Conservation (phyloP, 2,797 vertebrate species). For the Staurois parvus region DNA sequence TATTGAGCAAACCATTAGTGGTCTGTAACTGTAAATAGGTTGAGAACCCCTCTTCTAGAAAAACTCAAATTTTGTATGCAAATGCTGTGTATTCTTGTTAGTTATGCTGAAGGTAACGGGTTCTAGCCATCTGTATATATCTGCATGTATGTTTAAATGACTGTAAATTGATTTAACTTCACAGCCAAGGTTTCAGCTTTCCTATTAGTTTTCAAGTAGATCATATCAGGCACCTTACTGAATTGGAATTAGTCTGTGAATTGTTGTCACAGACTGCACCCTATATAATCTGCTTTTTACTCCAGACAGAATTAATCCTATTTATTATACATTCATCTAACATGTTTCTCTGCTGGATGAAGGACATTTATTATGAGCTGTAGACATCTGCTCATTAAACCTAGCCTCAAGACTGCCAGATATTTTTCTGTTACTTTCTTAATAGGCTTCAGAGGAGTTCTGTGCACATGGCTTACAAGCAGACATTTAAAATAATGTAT, state of each 20-base stretch:
- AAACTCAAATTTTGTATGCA: too few relatives aligned
- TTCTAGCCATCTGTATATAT: too few relatives aligned
- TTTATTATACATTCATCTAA: conserved; percentile 37
- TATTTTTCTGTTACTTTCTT: conserved; percentile 19
- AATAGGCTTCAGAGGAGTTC: conserved; percentile 9
- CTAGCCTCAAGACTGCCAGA: conserved; percentile 29
- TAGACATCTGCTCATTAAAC: conserved; percentile 42
- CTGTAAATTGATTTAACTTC: too few relatives aligned
- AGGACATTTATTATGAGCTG: conserved; percentile 32
- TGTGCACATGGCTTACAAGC: not conserved
- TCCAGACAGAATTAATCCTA: conserved; percentile 31
- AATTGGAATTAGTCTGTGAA: not conserved
- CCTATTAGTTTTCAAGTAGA: too few relatives aligned
- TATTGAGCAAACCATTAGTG: too few relatives aligned
- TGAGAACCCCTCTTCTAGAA: too few relatives aligned
- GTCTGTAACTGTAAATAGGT: too few relatives aligned
- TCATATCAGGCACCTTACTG: too few relatives aligned
- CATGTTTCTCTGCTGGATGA: conserved; percentile 17
- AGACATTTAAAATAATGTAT: not conserved
- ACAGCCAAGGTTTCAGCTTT: too few relatives aligned
- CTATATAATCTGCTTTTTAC: conserved; percentile 15
- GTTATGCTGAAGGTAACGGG: too few relatives aligned
- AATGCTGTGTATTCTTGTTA: too few relatives aligned
- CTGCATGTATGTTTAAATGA: too few relatives aligned
- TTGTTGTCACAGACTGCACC: not conserved